Conservation (phyloP, 2,797 vertebrate species). For the Pipistrellus kuhlii region DNA sequence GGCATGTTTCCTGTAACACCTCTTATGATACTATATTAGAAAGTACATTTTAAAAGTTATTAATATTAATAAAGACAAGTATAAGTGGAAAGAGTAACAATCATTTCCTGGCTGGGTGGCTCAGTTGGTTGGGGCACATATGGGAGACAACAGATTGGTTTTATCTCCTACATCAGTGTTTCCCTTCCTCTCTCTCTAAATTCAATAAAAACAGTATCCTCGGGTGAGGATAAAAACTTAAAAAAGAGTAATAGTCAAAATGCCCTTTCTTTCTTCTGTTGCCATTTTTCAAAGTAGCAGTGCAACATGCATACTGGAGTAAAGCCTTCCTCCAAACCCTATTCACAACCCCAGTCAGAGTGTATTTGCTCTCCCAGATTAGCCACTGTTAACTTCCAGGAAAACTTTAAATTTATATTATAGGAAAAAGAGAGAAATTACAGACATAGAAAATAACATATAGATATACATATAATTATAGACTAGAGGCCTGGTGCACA, state of each 20-base stretch:
- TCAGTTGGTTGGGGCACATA: not conserved
- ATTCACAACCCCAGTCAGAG: not conserved
- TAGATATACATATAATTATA: not conserved
- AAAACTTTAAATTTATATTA: not conserved
- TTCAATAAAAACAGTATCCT: not conserved
- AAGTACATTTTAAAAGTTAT: conserved; percentile 6
- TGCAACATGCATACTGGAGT: not conserved
- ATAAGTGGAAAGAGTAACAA: not conserved
- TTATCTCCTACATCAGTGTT: not conserved
- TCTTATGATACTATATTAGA: not conserved
- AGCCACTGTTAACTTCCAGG: not conserved
- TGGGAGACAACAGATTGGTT: not conserved
- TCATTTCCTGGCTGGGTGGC: not conserved
- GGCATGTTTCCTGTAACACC: not conserved
- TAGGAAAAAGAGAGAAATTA: not conserved
- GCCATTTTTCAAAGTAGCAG: not conserved
- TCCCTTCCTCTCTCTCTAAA: not conserved
- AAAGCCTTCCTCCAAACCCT: not conserved
- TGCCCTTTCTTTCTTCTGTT: not conserved
- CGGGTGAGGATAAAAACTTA: not conserved
- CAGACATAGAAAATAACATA: not conserved
- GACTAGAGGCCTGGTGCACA: no score
- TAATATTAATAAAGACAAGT: not conserved
- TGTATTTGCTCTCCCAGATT: not conserved
- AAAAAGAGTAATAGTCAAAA: not conserved